Conservation (phyloP, 2,113 vertebrate genomes). For the Centropus unirufus region DNA sequence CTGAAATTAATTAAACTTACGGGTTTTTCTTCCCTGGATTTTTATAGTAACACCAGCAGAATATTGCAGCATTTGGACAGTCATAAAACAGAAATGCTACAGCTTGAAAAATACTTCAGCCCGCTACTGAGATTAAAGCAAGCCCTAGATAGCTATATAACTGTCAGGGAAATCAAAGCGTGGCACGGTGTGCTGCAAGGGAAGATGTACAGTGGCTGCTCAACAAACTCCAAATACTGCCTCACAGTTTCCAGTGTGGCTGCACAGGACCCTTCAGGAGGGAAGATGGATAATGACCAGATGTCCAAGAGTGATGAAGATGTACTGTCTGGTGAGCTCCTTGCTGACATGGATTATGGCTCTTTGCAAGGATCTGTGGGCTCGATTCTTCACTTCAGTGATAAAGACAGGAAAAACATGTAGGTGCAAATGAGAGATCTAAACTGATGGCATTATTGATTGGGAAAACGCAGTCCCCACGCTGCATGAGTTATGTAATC, state of each 20-base stretch:
- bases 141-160: slow-evolving; percentile 17
- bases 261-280: slow-evolving; percentile 19
- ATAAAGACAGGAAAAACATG: not conserved
- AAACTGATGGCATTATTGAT: slow-evolving; percentile 30
- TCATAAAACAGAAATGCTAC: not conserved
- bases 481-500: not conserved
- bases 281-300: not conserved
- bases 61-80: not conserved
- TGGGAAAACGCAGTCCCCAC: not conserved
- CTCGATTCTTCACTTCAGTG: not conserved
- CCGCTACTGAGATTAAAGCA: slow-evolving; percentile 50
- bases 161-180: slow-evolving; percentile 14
- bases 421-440: slow-evolving; percentile 21
- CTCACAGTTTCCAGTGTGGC: not conserved
- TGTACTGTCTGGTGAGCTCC: not conserved
- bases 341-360: not conserved
- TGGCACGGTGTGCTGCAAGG: not conserved
- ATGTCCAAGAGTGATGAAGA: not conserved
- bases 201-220: not conserved
- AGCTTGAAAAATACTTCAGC: slow-evolving; percentile 47
- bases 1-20: not conserved
- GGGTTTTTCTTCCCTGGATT: not conserved
- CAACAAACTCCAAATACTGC: not conserved
- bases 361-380: not conserved
- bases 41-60: slow-evolving; percentile 3